Evolutionary conservation across 2,888 invertebrate genomes (phyloP).

Genomic region (Phaedon cochleariae): DNA sequence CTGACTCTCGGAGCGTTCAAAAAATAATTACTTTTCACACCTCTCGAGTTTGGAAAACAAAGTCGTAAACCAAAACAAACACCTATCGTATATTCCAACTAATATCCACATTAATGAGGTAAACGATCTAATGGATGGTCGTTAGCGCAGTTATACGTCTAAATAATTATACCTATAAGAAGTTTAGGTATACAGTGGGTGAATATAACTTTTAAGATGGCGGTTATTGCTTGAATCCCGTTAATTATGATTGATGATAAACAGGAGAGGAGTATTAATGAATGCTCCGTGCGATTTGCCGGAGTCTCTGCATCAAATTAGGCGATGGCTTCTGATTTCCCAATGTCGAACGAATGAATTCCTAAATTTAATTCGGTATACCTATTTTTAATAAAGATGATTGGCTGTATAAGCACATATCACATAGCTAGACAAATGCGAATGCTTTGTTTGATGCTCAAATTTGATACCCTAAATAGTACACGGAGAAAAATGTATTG

Average conservation of each 20-base stretch:
- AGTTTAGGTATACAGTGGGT: conserved; percentile 47
- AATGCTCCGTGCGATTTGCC: conserved; percentile 11
- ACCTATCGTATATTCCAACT: conserved; percentile 23
- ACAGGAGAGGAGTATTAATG: conserved; percentile 30
- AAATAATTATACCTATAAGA: conserved; percentile 57
- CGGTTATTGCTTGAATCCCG: conserved; percentile 50
- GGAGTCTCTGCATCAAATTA: conserved; percentile 4
- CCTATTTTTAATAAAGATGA: background rate
- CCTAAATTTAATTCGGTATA: background rate
- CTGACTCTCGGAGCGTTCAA: background rate
- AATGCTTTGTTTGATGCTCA: no score
- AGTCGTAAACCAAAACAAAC: conserved; percentile 29
- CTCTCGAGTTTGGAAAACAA: conserved; percentile 20
- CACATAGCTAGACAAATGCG: no score
- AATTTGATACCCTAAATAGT: no score
- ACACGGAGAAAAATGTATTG: no score
- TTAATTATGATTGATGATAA: conserved; percentile 56
- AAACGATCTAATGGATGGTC: conserved; percentile 55
- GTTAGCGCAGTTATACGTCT: conserved; percentile 53
- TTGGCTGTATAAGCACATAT: background rate
- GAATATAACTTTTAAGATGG: conserved; percentile 47
- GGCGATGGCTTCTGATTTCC: background rate
- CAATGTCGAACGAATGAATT: conserved; percentile 12
- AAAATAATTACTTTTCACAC: conserved; percentile 13
- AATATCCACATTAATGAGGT: conserved; percentile 39